Percentiles rank a stretch among this genome's conserved stretches.
Evolutionary conservation across 2,797 vertebrate species (phyloP).

Genomic region (Kryptolebias ocellatus): DNA sequence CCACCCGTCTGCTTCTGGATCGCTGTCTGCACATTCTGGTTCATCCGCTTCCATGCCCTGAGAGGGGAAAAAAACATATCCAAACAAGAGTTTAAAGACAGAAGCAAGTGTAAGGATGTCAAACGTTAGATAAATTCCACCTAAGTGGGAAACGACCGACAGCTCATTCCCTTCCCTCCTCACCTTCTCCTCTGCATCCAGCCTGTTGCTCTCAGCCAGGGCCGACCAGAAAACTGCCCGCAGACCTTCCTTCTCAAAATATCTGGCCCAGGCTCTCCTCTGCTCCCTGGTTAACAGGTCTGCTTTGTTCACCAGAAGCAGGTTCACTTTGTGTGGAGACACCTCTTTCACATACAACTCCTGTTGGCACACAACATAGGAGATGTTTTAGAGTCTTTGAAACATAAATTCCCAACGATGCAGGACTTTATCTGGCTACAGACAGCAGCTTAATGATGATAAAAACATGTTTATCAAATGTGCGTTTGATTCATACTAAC

Average conservation of each 20-base stretch:
- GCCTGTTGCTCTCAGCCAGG: slow-evolving; percentile 83
- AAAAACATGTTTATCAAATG: background rate
- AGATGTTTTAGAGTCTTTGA: background rate
- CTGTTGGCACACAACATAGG: slow-evolving; percentile 69
- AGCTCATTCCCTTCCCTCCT: slow-evolving; percentile 8
- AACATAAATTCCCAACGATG: background rate
- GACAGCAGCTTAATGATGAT: background rate
- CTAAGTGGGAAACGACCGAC: too few relatives aligned
- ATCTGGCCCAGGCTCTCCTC: slow-evolving; percentile 86
- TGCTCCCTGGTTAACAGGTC: slow-evolving; percentile 91
- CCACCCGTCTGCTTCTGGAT: slow-evolving; percentile 61
- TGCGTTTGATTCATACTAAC: too few relatives aligned
- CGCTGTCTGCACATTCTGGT: slow-evolving; percentile 59
- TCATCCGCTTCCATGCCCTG: slow-evolving; percentile 78
- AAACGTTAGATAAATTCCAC: too few relatives aligned
- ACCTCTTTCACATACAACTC: slow-evolving; percentile 92
- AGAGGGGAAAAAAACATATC: slow-evolving; percentile 3
- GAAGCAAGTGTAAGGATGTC: background rate
- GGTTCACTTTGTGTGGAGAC: slow-evolving; percentile 88
- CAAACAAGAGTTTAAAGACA: background rate
- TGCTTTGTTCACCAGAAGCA: slow-evolving; percentile 95
- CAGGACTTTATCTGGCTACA: background rate
- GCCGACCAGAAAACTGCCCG: slow-evolving; percentile 97
- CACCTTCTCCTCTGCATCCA: slow-evolving; percentile 86
- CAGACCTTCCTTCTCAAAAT: slow-evolving; percentile 89